These are phyloP conservation scores for Donacobius atricapilla DNA, from an alignment of 2,113 vertebrate species.

Conservation along the genomic window DNA sequence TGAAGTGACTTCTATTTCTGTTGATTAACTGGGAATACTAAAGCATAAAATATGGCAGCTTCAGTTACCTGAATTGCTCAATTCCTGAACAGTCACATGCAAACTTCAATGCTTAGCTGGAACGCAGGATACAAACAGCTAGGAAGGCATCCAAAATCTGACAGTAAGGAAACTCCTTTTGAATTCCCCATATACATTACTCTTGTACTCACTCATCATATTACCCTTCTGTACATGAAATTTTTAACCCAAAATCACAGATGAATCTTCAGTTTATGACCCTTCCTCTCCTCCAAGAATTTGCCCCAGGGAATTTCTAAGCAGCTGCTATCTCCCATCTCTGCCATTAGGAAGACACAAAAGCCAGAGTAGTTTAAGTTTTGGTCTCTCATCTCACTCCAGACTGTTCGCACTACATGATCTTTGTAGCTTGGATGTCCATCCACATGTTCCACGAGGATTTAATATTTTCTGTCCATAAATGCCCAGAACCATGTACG, in stretches of 20 bases:
- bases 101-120: background rate
- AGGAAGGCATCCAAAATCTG: background rate
- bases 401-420: background rate
- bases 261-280: background rate
- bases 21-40: background rate
- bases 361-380: background rate
- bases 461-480: background rate
- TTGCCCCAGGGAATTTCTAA: background rate
- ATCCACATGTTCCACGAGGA: background rate
- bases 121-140: background rate
- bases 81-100: background rate
- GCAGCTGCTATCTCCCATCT: slow-evolving; percentile 1
- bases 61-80: background rate
- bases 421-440: background rate
- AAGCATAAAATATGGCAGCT: background rate
- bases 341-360: background rate
- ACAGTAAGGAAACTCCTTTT: background rate
- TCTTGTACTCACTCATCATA: background rate
- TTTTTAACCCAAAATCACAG: background rate
- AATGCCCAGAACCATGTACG: background rate
- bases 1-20: background rate
- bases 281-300: slow-evolving; percentile 1
- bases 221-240: background rate
- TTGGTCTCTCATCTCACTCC: background rate
- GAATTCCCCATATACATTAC: background rate